Evolutionary conservation across 2,888 invertebrate species (phyloP).

Genomic region (Sympetrum striolatum): DNA sequence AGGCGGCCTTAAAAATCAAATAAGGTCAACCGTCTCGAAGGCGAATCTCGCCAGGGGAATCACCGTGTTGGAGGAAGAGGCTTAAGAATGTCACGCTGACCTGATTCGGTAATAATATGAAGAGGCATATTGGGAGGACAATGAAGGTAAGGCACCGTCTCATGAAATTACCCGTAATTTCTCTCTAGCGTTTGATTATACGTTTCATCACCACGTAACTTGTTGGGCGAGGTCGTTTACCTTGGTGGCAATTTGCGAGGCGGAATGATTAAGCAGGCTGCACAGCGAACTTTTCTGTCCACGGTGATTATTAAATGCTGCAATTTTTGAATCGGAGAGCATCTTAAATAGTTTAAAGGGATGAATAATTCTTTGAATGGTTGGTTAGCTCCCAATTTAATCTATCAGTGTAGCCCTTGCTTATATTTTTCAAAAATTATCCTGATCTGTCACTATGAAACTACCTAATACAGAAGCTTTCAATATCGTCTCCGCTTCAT

Average conservation of each 20-base stretch:
- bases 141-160: neutral
- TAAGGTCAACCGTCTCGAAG: neutral
- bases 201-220: neutral
- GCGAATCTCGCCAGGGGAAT: neutral
- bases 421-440: no score
- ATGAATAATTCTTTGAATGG: no score
- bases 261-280: neutral
- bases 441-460: no score
- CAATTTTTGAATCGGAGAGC: no score
- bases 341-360: no score
- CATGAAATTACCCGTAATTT: neutral
- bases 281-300: no score
- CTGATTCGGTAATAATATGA: neutral
- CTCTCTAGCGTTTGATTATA: neutral
- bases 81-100: neutral
- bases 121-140: neutral
- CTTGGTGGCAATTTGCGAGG: neutral
- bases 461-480: no score
- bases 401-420: no score
- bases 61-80: neutral
- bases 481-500: no score
- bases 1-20: neutral
- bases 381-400: no score
- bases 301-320: no score
- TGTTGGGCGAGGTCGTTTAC: neutral